Evolutionary conservation across 2,888 invertebrate species (phyloP).

Genomic region (Bellardia bayeri): DNA sequence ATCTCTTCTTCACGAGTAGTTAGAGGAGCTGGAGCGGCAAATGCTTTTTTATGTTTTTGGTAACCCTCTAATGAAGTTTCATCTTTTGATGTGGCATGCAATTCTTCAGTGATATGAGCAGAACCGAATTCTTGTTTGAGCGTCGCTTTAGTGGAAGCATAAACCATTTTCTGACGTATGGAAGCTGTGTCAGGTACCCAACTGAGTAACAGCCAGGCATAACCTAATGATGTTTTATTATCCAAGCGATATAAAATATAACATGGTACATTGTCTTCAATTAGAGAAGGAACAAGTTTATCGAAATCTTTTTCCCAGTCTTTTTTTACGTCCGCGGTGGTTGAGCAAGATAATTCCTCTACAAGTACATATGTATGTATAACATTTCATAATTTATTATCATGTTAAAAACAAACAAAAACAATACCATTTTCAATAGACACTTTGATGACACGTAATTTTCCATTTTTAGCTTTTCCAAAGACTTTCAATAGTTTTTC

Average conservation of each 20-base stretch:
- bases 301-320: slow-evolving; percentile 95
- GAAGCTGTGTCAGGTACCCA: slow-evolving; percentile 97
- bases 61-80: slow-evolving; percentile 94
- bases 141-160: slow-evolving; percentile 87
- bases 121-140: slow-evolving; percentile 98
- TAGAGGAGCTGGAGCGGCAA: slow-evolving; percentile 94
- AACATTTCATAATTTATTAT: neutral
- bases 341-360: slow-evolving; percentile 91
- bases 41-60: slow-evolving; percentile 90
- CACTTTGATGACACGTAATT: slow-evolving; percentile 92
- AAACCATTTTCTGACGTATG: slow-evolving; percentile 86
- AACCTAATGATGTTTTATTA: slow-evolving; percentile 90
- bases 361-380: neutral
- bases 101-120: slow-evolving; percentile 96
- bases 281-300: slow-evolving; percentile 88
- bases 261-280: slow-evolving; percentile 93
- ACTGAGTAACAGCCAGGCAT: slow-evolving; percentile 96
- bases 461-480: slow-evolving; percentile 91
- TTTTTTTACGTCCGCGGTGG: slow-evolving; percentile 88
- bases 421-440: slow-evolving; percentile 92
- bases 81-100: slow-evolving; percentile 93
- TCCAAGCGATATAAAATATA: slow-evolving; percentile 95
- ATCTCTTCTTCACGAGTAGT: slow-evolving; percentile 94
- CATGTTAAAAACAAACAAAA: neutral
- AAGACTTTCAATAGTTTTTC: slow-evolving; percentile 92